Evolutionary conservation across 2,113 vertebrate species (phyloP).

Genomic region (Stigmatopora argus): DNA sequence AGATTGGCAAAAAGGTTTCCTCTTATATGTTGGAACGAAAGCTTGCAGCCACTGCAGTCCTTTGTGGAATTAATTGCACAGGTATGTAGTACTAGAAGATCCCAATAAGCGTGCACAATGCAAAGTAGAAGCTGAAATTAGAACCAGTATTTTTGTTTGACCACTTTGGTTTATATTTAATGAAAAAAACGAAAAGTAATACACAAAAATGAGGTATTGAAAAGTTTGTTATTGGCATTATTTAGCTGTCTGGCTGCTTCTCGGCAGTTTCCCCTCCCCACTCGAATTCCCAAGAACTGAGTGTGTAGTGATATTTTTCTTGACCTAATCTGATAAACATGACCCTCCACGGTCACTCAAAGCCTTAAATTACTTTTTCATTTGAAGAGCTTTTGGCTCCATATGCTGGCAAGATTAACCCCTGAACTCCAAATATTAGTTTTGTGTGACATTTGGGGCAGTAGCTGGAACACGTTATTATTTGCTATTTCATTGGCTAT

Average conservation of each 20-base stretch:
- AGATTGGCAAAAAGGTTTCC: too few species aligned
- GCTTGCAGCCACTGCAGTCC: too few species aligned
- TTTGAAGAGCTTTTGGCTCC: slow-evolving; percentile 42
- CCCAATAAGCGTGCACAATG: too few species aligned
- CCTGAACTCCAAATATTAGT: slow-evolving; percentile 57
- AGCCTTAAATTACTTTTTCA: slow-evolving; percentile 56
- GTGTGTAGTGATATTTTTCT: slow-evolving; percentile 19
- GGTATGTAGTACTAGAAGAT: too few species aligned
- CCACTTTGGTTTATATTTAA: too few species aligned
- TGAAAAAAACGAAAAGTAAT: too few species aligned
- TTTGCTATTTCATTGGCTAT: background rate
- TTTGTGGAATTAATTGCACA: too few species aligned
- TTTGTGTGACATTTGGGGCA: slow-evolving; percentile 33
- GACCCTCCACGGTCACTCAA: slow-evolving; percentile 24
- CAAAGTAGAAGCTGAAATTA: too few species aligned
- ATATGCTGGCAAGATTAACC: slow-evolving; percentile 56
- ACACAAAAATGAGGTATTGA: too few species aligned
- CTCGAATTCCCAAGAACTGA: slow-evolving; percentile 3
- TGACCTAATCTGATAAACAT: slow-evolving; percentile 36
- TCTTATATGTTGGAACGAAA: too few species aligned
- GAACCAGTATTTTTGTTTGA: too few species aligned
- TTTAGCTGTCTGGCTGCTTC: background rate
- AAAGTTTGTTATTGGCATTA: background rate
- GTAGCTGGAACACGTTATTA: slow-evolving; percentile 6
- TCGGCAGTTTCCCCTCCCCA: background rate